Percentiles rank a stretch among this genome's conserved stretches.
Evolutionary conservation across 2,113 vertebrate genomes (phyloP).

Genomic region (Phocoena sinus): DNA sequence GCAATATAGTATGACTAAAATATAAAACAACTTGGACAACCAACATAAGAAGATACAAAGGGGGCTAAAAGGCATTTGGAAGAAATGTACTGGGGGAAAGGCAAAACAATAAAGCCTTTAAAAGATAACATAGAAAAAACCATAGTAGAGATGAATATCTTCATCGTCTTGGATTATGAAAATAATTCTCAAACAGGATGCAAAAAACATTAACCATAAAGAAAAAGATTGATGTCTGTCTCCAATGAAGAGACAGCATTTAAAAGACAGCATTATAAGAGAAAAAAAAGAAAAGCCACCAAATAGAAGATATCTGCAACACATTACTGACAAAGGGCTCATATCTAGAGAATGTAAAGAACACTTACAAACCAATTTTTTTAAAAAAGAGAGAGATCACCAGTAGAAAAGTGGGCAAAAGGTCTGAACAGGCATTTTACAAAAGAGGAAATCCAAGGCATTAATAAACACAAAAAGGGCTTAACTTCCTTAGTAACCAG

Average conservation of each 20-base stretch:
- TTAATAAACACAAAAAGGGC: not conserved
- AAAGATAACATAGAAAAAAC: not conserved
- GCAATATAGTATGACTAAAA: not conserved
- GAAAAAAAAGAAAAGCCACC: not conserved
- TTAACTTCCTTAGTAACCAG: not conserved
- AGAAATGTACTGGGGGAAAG: not conserved
- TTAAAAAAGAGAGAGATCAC: not conserved
- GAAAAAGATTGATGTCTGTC: not conserved
- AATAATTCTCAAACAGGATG: not conserved
- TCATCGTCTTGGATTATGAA: not conserved
- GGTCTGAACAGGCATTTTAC: not conserved
- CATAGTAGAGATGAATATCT: not conserved
- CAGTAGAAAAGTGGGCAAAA: not conserved
- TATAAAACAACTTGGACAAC: not conserved
- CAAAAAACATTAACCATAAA: not conserved
- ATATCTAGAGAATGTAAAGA: not conserved
- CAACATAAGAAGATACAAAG: not conserved
- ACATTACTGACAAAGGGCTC: not conserved
- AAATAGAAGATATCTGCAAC: not conserved
- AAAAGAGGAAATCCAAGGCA: not conserved
- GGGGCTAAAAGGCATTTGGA: not conserved
- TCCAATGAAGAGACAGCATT: not conserved
- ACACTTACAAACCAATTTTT: not conserved
- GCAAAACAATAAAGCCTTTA: not conserved
- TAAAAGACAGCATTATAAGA: constrained; percentile 9